These are phyloP conservation scores for Sitobion miscanthi DNA, from an alignment of 1,140 invertebrate genomes.

Conservation along the genomic window DNA sequence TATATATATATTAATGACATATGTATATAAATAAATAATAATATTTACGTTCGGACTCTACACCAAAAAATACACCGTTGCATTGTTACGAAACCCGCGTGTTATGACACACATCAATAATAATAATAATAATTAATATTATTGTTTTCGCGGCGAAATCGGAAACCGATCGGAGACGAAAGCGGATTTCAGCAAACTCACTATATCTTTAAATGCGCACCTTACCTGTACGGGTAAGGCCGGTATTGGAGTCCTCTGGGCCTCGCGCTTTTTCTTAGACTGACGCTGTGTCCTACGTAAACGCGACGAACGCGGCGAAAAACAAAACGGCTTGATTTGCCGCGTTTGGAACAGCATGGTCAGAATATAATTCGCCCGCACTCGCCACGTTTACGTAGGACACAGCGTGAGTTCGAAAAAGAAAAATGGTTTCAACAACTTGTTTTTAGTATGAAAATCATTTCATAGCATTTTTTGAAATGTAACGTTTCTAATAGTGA, in stretches of 20 bases:
- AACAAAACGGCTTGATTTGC: too few relatives aligned
- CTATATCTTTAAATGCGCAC: background rate
- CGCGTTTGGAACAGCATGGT: too few relatives aligned
- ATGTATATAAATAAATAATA: constrained; percentile 20
- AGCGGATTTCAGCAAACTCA: background rate
- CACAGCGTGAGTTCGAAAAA: too few relatives aligned
- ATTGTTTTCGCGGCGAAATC: background rate
- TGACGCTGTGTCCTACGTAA: too few relatives aligned
- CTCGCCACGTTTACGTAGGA: too few relatives aligned
- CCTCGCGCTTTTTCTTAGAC: background rate
- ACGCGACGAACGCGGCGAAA: too few relatives aligned
- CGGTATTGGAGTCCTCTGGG: background rate
- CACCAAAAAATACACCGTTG: background rate
- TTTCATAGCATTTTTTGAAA: too few relatives aligned
- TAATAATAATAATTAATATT: background rate
- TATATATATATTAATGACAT: background rate
- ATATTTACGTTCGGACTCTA: background rate
- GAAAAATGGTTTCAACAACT: too few relatives aligned
- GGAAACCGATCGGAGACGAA: background rate
- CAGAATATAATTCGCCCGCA: too few relatives aligned
- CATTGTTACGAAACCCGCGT: background rate
- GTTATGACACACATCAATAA: background rate
- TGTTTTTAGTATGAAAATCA: too few relatives aligned
- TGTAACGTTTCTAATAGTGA: too few relatives aligned
- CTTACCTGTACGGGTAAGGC: background rate